phyloP scores from a whole-genome alignment of 1,140 invertebrate species.

The Limonius californicus region DNA sequence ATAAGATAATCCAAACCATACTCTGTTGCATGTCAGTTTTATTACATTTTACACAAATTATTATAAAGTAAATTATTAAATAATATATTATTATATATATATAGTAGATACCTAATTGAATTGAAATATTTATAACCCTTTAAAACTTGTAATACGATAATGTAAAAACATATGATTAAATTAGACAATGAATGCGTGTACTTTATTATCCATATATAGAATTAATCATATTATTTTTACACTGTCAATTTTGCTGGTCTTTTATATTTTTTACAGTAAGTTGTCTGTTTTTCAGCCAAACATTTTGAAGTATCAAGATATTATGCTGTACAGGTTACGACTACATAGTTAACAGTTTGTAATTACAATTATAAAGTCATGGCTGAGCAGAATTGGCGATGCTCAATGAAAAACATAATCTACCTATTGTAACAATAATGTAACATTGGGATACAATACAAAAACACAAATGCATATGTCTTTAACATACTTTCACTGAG shows the following conservation, averaged over 20 bases:
- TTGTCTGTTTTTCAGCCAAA: conserved; percentile 4
- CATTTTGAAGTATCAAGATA: not conserved
- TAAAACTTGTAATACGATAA: conserved; percentile 44
- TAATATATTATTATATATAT: conserved; percentile 42
- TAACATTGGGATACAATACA: conserved; percentile 1
- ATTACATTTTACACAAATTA: conserved; percentile 47
- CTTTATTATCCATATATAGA: conserved; percentile 38
- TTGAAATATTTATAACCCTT: conserved; percentile 44
- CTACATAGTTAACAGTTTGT: conserved; percentile 2
- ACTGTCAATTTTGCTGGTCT: conserved; percentile 44
- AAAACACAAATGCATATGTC: not conserved
- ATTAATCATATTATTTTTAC: conserved; percentile 40
- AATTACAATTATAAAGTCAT: not conserved
- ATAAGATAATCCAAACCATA: conserved; percentile 41
- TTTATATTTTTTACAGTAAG: conserved; percentile 20
- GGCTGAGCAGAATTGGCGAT: conserved; percentile 15
- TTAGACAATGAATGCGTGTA: conserved; percentile 42
- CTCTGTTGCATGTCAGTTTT: conserved; percentile 46
- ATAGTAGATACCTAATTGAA: conserved; percentile 43
- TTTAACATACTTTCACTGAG: conserved; percentile 10
- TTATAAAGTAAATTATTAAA: conserved; percentile 44
- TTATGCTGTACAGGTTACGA: conserved; percentile 7
- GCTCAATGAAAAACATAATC: conserved; percentile 21
- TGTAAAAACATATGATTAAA: conserved; percentile 43
- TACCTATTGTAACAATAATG: conserved; percentile 15